Percentiles rank a stretch among this genome's conserved stretches.
These are phyloP conservation scores for Eospalax fontanierii DNA, from an alignment of 2,797 vertebrate genomes.

Conservation along the genomic window DNA sequence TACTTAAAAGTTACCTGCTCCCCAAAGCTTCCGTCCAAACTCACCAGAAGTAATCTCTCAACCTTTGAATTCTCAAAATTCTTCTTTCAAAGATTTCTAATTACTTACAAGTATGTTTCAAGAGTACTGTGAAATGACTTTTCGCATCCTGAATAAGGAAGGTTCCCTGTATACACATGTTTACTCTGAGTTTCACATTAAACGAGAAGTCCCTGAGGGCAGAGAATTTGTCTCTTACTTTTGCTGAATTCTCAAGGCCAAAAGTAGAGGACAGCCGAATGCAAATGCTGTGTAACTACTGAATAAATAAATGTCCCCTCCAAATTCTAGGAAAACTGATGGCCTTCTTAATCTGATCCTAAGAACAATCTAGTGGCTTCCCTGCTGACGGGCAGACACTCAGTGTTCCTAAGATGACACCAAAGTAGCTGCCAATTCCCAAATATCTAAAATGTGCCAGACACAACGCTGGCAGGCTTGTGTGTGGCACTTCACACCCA, in stretches of 20 bases:
- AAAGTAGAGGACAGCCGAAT: background rate
- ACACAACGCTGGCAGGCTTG: background rate
- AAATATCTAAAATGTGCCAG: background rate
- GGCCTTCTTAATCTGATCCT: background rate
- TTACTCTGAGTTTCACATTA: background rate
- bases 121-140: background rate
- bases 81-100: background rate
- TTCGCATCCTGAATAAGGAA: background rate
- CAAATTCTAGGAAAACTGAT: background rate
- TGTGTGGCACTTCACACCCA: background rate
- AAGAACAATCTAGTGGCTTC: background rate
- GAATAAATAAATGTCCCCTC: background rate
- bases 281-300: background rate
- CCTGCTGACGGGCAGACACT: background rate
- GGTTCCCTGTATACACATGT: background rate
- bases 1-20: background rate
- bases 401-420: background rate
- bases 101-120: background rate
- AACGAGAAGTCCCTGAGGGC: slow-evolving; percentile 21
- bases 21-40: background rate
- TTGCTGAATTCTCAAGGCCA: background rate
- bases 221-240: background rate
- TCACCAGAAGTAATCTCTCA: background rate
- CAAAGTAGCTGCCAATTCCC: background rate
- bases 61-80: background rate